phyloP scores from a whole-genome alignment of 1,140 invertebrate species.

The Drosophila murphyi region DNA sequence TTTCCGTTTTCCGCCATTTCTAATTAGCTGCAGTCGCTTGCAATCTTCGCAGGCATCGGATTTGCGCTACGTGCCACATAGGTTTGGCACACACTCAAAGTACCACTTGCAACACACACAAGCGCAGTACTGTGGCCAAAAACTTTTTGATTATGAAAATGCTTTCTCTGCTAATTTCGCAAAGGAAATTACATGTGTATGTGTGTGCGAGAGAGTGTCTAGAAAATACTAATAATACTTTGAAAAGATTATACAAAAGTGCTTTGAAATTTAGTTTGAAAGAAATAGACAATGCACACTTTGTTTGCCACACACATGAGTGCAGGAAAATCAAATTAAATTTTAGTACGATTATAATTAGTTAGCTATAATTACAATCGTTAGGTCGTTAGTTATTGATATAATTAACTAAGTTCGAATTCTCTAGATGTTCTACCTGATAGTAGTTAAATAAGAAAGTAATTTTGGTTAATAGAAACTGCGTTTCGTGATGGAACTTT shows the following conservation, averaged over 20 bases:
- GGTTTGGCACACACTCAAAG: conserved; percentile 9
- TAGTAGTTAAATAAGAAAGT: too few species aligned
- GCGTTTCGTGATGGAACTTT: too few species aligned
- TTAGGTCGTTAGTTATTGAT: background rate
- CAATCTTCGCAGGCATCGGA: conserved; percentile 10
- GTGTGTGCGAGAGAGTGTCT: background rate
- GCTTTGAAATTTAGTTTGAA: background rate
- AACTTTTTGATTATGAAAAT: conserved; percentile 20
- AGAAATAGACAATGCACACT: too few species aligned
- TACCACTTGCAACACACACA: background rate
- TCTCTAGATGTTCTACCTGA: too few species aligned
- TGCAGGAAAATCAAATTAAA: background rate
- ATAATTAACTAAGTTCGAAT: background rate
- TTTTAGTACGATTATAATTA: conserved; percentile 2
- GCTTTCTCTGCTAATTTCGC: conserved; percentile 17
- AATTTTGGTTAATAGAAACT: too few species aligned
- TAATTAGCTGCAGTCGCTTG: conserved; percentile 43
- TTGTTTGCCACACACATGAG: background rate
- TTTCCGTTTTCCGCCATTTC: conserved; percentile 29
- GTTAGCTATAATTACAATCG: background rate
- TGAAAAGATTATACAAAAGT: background rate
- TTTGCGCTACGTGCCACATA: conserved; percentile 33
- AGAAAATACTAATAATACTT: conserved; percentile 8
- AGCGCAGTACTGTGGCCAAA: background rate
- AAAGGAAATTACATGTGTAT: conserved; percentile 12